Base-by-base conservation (phyloP, 1,140 invertebrate species). In the Trichonephila clavata region DNA sequence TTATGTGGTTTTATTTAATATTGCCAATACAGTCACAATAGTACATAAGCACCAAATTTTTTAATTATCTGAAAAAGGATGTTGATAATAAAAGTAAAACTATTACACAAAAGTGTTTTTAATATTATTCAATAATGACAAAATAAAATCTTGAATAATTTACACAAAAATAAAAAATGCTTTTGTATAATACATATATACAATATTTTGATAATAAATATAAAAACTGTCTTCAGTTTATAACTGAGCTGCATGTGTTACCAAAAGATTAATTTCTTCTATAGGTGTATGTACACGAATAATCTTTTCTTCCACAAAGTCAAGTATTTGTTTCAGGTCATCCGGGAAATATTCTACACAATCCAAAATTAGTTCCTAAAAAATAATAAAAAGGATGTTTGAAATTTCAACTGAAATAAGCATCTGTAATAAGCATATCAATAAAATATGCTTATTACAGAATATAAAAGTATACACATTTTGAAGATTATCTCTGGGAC, bases 201-300 rank as follows among this genome's bases (percentile, higher is more conserved):
- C 32, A n/a, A 32, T 14, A 21, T 81, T 81, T 81, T 59, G 18
- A 14, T n/a, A 6, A 59, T 60, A 24, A 59, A 20, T 18, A 14
- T 20, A 50, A 39, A 21, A 13, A 27, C 16, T 60, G 24, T 84
- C 18, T 60, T 14, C n/a, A 59, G 4, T 18, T 57, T 87, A 59
- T 5, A 18, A 83, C 61, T 63, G 59, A 24, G 68, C n/a, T 20
- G 18, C 27, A 86, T 92, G 86, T 71, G 94, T 91, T 27, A 94
- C 88, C n/a, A 96, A 94, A n/a, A 96, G 94, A 86, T 96, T 95
- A 13, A 96, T 94, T 95, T 96, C 96, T 94, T 96, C 96, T n/a
- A 96, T 43, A 80, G 96, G 96, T 21, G 95, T 95, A 65, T 96
- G 95, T n/a, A 96, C 87, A 77, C 96, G 81, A 0, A 96, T 94